Evolutionary conservation across 2,888 invertebrate genomes (phyloP), one percentile per base, ranked within the genome.

Genomic region (Incurvaria masculella): DNA sequence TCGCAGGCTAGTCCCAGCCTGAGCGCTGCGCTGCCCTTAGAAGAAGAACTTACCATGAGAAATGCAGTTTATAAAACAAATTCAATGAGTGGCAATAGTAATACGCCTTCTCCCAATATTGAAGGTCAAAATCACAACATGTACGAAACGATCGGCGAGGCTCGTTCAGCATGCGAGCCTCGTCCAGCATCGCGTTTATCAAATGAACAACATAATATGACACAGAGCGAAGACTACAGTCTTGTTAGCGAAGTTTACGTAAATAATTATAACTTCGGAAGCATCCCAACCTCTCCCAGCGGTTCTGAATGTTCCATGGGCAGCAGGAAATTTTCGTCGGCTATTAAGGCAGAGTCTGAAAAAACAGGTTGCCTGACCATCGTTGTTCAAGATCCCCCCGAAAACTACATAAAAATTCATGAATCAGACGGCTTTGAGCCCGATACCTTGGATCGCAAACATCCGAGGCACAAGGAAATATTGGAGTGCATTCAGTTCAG

Each of bases 391-490:
- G 91, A 91, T 63, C 85, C 89, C 18, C 86, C 90, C 1, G 86
- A 88, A 57, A 88, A 90, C 60, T 88, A 88, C 55, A 83, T 87
- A 6, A 83, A 82, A 59, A 86, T 88, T 44, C 83, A 89, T 49
- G 92, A 92, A 59, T 90, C 90, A 2, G 90, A 90, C 57, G 86
- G 85, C 47, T 93, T 91, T 58, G 93, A 93, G 64, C 91, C 92
- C 0, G 92, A 93, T 55, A 93, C 93, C 0, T 73, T 93, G 48
- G 93, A 93, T 60, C 79, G 92, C 21, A 91, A 91, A 61, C 85
- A 88, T 41, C 83, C 61, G 2, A 78, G 75, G 58, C 66, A 72
- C 33, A 76, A 69, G 60, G 65, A 66, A 50, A 53, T 57, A 21
- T 50, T 60, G 21, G 69, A 69, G 51, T 65, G 53, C 48, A 56